Conservation (phyloP, 2,113 vertebrate species). For the Calyptomena viridis region DNA sequence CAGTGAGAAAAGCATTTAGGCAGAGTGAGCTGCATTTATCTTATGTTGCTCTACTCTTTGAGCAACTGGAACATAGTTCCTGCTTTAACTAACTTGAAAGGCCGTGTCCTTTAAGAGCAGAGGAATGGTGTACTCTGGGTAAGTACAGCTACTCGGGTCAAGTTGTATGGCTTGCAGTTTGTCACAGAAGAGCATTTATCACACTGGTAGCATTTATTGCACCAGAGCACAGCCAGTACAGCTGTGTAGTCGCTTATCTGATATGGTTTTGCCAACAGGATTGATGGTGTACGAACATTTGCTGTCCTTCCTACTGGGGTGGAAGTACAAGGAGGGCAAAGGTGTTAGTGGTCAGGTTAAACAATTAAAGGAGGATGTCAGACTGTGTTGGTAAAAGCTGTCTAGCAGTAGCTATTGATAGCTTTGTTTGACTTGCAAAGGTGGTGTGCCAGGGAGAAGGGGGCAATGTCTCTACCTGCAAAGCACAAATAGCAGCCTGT, state of each 20-base stretch:
- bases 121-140: background rate
- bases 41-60: rapidly evolving
- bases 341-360: background rate
- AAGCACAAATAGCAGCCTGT: background rate
- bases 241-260: background rate
- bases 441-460: background rate
- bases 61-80: background rate
- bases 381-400: background rate
- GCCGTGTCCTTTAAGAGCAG: background rate
- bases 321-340: background rate
- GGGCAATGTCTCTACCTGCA: background rate
- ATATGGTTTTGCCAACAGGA: background rate
- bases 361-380: background rate
- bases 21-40: background rate
- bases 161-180: background rate
- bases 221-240: background rate
- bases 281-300: background rate
- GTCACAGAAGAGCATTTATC: background rate
- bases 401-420: background rate
- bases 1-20: background rate
- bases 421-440: background rate
- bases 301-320: background rate
- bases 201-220: background rate
- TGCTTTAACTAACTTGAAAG: background rate
- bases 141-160: background rate